phyloP scores from a whole-genome alignment of 2,888 invertebrate genomes.

The Brassicogethes aeneus region DNA sequence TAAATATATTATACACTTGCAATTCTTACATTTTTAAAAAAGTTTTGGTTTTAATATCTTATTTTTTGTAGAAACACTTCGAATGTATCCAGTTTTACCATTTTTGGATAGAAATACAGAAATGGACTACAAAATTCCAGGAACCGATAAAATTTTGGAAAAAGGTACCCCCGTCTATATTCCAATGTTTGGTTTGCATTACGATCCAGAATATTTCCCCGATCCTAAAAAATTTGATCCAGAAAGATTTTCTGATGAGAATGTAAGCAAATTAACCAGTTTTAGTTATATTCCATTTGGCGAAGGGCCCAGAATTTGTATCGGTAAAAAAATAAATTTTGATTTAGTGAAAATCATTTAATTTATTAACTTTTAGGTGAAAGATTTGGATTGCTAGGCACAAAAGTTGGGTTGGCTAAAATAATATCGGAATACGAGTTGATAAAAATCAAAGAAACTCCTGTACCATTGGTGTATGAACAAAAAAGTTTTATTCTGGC shows the following conservation, averaged over 20 bases:
- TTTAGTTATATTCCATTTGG: constrained; percentile 28
- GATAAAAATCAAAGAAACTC: constrained; percentile 12
- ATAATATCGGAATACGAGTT: constrained; percentile 20
- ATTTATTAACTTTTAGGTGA: constrained; percentile 14
- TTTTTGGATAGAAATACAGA: constrained; percentile 28
- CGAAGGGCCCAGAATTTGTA: constrained; percentile 25
- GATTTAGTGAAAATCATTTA: not conserved
- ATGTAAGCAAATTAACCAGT: constrained; percentile 15
- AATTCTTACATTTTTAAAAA: not conserved
- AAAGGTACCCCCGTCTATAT: constrained; percentile 35
- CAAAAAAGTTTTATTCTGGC: constrained; percentile 16
- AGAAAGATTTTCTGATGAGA: constrained; percentile 24
- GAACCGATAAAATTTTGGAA: constrained; percentile 25
- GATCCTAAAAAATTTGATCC: constrained; percentile 26
- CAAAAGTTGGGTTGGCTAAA: constrained; percentile 17
- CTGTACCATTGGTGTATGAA: constrained; percentile 15
- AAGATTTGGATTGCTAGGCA: constrained; percentile 19
- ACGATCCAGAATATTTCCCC: constrained; percentile 26
- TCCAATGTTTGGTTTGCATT: constrained; percentile 23
- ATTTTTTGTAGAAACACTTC: constrained; percentile 35
- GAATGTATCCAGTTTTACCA: constrained; percentile 37
- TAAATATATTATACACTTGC: not conserved
- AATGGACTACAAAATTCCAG: constrained; percentile 26
- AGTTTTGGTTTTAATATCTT: not conserved
- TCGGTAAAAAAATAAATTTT: constrained; percentile 24